Base-by-base conservation (phyloP, 2,797 vertebrate genomes). In the Fundulus diaphanus region DNA sequence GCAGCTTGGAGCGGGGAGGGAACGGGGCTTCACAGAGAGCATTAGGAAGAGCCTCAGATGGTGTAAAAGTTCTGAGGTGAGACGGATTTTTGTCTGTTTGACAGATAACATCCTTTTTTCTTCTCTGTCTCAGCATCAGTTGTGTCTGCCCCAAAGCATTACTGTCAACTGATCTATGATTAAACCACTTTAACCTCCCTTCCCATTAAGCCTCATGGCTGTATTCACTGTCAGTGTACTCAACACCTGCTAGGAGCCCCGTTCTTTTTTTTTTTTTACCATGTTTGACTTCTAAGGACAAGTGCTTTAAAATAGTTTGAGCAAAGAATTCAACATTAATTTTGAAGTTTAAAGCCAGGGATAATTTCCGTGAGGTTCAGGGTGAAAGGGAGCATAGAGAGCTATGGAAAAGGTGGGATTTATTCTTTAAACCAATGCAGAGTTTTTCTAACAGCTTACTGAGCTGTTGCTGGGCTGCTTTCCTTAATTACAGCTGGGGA, bases 51-150 rank as follows among this genome's bases (percentile, higher is more conserved):
- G 74, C 56, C 27, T 82, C 74, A 77, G 75, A 82, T 85, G 70
- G 85, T 89, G 72, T 71, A 75, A 63, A 77, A 78, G 90, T 80
- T 82, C 83, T 85, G 85, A 91, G 91, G 88, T 90, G 90, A 93
- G 92, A 93, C 88, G 84, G 88, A 86, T 83, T 83, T 73, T 75
- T 89, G 86, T 92, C 82, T 85, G 27, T 77, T 85, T 94, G 93
- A 94, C 94, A 93, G 90, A 81, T 89, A 89, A 92, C 93, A 94
- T 90, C 89, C 92, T 89, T 82, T 75, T 90, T 85, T 82, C 83
- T 84, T 81, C 83, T 91, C 79, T 73, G 74, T 82, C 82, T 89
- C 90, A 63, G 88, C 92, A 90, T 91, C 88, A 92, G 91, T 88
- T 88, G 84, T 85, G 88, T 90, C 90, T 93, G 92, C 86, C 89